phyloP scores from a whole-genome alignment of 1,140 invertebrate species.

The Macrostomum lignano region DNA sequence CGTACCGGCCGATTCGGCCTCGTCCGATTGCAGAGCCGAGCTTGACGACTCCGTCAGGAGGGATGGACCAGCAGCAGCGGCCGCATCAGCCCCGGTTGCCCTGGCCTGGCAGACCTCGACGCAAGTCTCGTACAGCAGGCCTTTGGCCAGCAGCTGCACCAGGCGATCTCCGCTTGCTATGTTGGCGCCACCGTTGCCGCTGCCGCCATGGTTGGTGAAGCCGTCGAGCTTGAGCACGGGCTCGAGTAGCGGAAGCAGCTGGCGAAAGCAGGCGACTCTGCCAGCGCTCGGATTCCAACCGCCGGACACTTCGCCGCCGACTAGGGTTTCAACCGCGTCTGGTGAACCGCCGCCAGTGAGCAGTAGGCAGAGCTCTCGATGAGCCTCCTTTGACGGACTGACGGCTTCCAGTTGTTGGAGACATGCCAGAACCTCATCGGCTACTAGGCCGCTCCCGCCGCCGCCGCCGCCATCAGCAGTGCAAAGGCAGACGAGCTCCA shows the following conservation, averaged over 20 bases:
- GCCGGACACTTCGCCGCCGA: too few relatives aligned
- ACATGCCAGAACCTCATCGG: constrained; percentile 62
- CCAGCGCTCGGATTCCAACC: constrained; percentile 41
- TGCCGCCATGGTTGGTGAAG: background rate
- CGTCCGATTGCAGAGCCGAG: constrained; percentile 14
- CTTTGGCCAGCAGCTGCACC: constrained; percentile 53
- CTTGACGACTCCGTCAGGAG: constrained; percentile 13
- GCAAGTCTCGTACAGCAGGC: constrained; percentile 74
- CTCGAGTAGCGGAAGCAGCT: too few relatives aligned
- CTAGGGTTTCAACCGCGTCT: constrained; percentile 28
- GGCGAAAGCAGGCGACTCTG: too few relatives aligned
- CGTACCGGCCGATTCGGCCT: constrained; percentile 61
- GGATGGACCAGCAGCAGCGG: too few relatives aligned
- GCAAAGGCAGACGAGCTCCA: constrained; percentile 48
- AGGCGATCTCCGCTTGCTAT: constrained; percentile 33
- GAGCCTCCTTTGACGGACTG: constrained; percentile 65
- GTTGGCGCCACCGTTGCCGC: background rate
- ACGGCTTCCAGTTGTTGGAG: constrained; percentile 57
- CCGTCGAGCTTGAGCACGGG: too few relatives aligned
- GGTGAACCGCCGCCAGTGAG: constrained; percentile 55
- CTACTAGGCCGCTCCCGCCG: constrained; percentile 9
- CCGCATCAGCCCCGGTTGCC: constrained; percentile 35
- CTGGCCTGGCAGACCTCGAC: constrained; percentile 77
- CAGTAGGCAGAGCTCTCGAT: constrained; percentile 61
- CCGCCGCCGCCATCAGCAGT: constrained; percentile 2